These are phyloP conservation scores for Ophion slaviceki DNA, from an alignment of 2,888 invertebrate genomes.

Conservation along the genomic window DNA sequence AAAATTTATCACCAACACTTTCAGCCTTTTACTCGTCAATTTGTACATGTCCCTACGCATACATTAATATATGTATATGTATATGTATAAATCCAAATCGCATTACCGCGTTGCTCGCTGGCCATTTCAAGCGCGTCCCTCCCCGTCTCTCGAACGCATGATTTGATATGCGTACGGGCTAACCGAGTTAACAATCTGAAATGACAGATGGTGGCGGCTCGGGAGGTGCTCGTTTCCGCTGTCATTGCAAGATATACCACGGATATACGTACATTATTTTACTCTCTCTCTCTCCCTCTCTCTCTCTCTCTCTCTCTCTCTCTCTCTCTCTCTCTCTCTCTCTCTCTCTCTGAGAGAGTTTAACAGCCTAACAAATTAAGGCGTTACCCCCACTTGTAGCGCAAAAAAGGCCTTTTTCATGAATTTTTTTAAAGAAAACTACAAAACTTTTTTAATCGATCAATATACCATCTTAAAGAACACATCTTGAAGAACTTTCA, in stretches of 20 bases:
- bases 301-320: neutral
- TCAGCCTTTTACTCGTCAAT: constrained; percentile 3
- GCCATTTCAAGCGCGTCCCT: constrained; percentile 74
- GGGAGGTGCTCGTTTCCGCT: constrained; percentile 70
- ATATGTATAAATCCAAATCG: constrained; percentile 80
- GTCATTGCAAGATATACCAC: constrained; percentile 30
- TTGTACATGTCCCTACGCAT: neutral
- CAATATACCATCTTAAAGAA: too few relatives aligned
- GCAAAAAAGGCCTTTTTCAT: too few relatives aligned
- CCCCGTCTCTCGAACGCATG: constrained; percentile 75
- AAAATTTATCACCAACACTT: constrained; percentile 61
- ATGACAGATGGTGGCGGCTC: constrained; percentile 82
- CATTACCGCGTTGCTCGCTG: constrained; percentile 77
- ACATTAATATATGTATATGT: constrained; percentile 10
- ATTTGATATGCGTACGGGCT: constrained; percentile 82
- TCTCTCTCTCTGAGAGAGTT: neutral
- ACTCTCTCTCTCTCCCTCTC: neutral
- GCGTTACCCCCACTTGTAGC: too few relatives aligned
- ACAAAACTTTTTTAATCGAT: too few relatives aligned
- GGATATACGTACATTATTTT: neutral
- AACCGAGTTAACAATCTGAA: constrained; percentile 81
- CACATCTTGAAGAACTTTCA: too few relatives aligned
- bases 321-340: neutral
- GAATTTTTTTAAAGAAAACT: too few relatives aligned
- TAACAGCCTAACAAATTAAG: too few relatives aligned